Percentiles rank a stretch among this genome's conserved stretches.
Conservation (phyloP, 64 coral and sea anemone genomes). For the Hydrozoanthus tunicans region DNA sequence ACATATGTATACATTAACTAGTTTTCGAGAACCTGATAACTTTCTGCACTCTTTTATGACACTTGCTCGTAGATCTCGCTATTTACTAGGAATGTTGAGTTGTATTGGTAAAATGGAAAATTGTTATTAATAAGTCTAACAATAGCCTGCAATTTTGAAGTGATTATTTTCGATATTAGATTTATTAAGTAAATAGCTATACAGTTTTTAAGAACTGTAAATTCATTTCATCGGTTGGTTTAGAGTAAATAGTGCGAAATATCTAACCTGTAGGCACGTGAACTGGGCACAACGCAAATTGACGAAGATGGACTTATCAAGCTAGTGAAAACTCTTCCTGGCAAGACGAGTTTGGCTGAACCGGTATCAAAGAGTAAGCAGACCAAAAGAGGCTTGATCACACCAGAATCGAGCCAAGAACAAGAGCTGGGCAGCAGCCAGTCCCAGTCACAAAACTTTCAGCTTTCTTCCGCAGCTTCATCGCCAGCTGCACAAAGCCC, state of each 20-base stretch:
- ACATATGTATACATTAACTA: no score
- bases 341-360: conserved; percentile 63
- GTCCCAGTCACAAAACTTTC: conserved; percentile 10
- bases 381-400: conserved; percentile 29
- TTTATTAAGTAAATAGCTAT: neutral
- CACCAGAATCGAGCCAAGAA: conserved; percentile 27
- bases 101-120: no score
- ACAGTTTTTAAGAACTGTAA: no score
- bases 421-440: conserved; percentile 11
- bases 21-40: no score
- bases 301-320: conserved; percentile 90
- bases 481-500: conserved; percentile 49
- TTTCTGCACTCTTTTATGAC: no score
- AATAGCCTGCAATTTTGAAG: no score
- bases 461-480: neutral
- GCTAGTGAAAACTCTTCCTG: conserved; percentile 66
- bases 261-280: conserved; percentile 56
- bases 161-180: no score
- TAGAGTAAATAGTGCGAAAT: neutral
- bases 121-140: no score
- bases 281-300: conserved; percentile 69
- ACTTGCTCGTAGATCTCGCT: no score
- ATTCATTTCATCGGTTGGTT: neutral
- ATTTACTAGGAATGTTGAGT: no score
- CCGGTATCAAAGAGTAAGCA: conserved; percentile 32